Evolutionary conservation across 37 sponge, comb jelly and placozoan genomes (phyloP).

Genomic region (Spongilla lacustris): DNA sequence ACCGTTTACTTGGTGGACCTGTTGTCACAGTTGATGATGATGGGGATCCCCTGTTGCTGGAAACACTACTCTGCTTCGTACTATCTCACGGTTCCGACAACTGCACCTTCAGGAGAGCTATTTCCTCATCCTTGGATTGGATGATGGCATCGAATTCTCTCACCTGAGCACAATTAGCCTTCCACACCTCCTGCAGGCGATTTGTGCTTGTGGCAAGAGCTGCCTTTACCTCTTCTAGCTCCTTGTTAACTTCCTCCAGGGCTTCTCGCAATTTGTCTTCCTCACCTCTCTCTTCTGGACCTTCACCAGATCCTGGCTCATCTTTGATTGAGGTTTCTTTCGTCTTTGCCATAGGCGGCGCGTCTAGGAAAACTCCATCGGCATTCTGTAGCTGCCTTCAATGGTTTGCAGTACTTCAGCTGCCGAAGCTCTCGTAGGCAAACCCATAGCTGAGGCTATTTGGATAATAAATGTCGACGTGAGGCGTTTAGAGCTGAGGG

Average conservation of each 20-base stretch:
- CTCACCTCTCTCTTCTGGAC: background rate
- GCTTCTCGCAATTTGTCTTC: background rate
- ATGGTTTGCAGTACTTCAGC: background rate
- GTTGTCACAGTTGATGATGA: background rate
- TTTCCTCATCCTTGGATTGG: constrained; percentile 25
- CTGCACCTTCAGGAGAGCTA: constrained; percentile 1
- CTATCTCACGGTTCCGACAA: background rate
- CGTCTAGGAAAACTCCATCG: constrained; percentile 26
- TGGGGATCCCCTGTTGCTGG: background rate
- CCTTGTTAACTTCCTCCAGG: background rate
- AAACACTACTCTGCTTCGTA: background rate
- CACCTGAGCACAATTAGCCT: background rate
- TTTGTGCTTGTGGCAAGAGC: background rate
- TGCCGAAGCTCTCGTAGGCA: background rate
- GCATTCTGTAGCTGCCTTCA: constrained; percentile 9
- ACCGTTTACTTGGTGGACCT: background rate
- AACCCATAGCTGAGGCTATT: background rate
- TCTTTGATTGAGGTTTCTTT: background rate
- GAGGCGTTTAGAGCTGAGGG: too few relatives aligned
- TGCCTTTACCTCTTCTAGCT: background rate
- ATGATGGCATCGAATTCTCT: constrained; percentile 4
- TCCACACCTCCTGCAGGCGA: constrained; percentile 8
- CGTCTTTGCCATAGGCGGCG: background rate
- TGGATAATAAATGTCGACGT: background rate
- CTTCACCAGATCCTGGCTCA: background rate